Evolutionary conservation across 2,797 vertebrate species (phyloP).

Genomic region (Crotalus adamanteus): DNA sequence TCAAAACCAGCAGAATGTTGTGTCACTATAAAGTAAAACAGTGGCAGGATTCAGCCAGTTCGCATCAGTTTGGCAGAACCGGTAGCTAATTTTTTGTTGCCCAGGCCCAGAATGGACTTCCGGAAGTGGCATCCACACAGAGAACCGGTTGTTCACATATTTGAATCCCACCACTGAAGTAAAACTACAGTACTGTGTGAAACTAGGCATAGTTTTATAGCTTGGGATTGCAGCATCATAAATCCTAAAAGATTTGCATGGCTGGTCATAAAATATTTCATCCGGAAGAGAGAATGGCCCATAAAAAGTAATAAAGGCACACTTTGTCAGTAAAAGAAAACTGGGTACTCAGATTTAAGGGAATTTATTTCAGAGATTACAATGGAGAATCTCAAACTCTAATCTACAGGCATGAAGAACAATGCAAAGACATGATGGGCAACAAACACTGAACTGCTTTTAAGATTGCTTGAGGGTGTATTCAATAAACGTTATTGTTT

Average conservation of each 20-base stretch:
- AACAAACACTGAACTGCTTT: background rate
- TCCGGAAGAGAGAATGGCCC: slow-evolving; percentile 3
- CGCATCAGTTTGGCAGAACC: too few species aligned
- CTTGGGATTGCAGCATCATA: background rate
- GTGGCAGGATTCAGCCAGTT: too few species aligned
- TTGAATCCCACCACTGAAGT: too few species aligned
- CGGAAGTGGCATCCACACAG: too few species aligned
- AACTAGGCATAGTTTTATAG: background rate
- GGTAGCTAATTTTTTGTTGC: too few species aligned
- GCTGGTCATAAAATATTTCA: slow-evolving; percentile 17
- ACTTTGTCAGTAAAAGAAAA: slow-evolving; percentile 24
- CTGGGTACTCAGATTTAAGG: background rate
- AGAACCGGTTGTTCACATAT: too few species aligned
- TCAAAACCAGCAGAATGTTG: background rate
- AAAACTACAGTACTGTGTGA: background rate
- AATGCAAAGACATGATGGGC: background rate
- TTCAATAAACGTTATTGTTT: slow-evolving; percentile 11
- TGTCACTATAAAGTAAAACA: background rate
- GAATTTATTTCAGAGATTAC: slow-evolving; percentile 31
- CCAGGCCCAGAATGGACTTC: too few species aligned
- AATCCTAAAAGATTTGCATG: background rate
- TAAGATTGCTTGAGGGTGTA: slow-evolving; percentile 20
- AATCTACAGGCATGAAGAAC: slow-evolving; percentile 18
- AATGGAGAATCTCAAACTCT: slow-evolving; percentile 7
- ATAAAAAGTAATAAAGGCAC: slow-evolving; percentile 23